Evolutionary conservation across 2,888 invertebrate species (phyloP).

Genomic region (Cistogaster globosa): DNA sequence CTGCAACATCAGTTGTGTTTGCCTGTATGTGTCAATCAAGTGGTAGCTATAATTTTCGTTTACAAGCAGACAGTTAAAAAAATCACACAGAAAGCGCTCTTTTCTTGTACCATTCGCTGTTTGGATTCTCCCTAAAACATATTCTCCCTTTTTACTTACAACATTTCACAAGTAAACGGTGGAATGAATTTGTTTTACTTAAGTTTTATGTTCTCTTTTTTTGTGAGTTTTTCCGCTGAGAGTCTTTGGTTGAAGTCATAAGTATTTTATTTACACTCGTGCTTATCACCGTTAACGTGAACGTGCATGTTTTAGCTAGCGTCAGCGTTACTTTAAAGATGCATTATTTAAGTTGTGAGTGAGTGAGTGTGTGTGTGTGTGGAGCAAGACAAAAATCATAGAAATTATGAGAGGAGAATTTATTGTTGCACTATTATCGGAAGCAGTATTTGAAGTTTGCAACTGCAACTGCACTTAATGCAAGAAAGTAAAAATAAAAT

Average conservation of each 20-base stretch:
- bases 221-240: constrained; percentile 7
- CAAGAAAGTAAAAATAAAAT: constrained; percentile 1
- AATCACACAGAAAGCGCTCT: constrained; percentile 33
- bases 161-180: constrained; percentile 18
- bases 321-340: constrained; percentile 26
- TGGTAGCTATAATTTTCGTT: constrained; percentile 15
- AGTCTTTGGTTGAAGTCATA: constrained; percentile 40
- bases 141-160: background rate
- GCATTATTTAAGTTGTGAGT: background rate
- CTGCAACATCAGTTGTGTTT: background rate
- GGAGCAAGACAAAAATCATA: constrained; percentile 34
- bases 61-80: constrained; percentile 21
- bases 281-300: constrained; percentile 39
- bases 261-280: constrained; percentile 59
- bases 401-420: constrained; percentile 57
- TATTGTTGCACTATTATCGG: constrained; percentile 41
- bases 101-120: constrained; percentile 9
- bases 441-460: background rate
- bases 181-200: constrained; percentile 17
- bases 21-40: constrained; percentile 35
- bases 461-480: constrained; percentile 24
- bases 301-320: background rate
- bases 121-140: background rate
- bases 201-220: constrained; percentile 13
- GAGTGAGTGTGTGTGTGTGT: constrained; percentile 8